Evolutionary conservation across 2,113 vertebrate species (phyloP).

Genomic region (Dipodomys ordii): DNA sequence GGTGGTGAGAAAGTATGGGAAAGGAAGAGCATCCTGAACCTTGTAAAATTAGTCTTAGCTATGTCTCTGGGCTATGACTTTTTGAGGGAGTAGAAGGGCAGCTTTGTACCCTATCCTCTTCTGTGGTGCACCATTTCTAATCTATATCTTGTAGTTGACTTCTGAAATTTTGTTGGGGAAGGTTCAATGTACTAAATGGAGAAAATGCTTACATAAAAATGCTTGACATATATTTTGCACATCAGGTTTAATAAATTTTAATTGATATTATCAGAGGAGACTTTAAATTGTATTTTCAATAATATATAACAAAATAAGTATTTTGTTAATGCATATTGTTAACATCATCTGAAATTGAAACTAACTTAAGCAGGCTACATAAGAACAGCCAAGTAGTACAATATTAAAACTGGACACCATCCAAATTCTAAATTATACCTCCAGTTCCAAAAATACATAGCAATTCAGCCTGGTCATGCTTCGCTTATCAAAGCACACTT

Average conservation of each 20-base stretch:
- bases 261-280: slow-evolving; percentile 37
- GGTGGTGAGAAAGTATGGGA: background rate
- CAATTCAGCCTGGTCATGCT: slow-evolving; percentile 55
- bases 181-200: background rate
- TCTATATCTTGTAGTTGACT: background rate
- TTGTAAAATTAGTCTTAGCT: background rate
- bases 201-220: background rate
- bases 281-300: slow-evolving; percentile 18
- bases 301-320: slow-evolving; percentile 50
- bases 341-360: slow-evolving; percentile 22
- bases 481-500: slow-evolving; percentile 60
- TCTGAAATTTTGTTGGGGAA: background rate
- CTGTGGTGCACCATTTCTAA: background rate
- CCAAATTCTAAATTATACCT: slow-evolving; percentile 66
- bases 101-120: background rate
- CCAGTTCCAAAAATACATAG: slow-evolving; percentile 49
- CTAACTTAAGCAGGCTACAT: slow-evolving; percentile 52
- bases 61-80: background rate
- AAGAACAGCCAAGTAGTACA: slow-evolving; percentile 49
- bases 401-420: slow-evolving; percentile 68
- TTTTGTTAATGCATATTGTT: slow-evolving; percentile 56
- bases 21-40: background rate
- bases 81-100: background rate
- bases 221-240: background rate
- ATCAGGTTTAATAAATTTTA: slow-evolving; percentile 15